These are phyloP conservation scores for Sebastes alutus DNA, from an alignment of 2,797 vertebrate genomes.

Conservation along the genomic window DNA sequence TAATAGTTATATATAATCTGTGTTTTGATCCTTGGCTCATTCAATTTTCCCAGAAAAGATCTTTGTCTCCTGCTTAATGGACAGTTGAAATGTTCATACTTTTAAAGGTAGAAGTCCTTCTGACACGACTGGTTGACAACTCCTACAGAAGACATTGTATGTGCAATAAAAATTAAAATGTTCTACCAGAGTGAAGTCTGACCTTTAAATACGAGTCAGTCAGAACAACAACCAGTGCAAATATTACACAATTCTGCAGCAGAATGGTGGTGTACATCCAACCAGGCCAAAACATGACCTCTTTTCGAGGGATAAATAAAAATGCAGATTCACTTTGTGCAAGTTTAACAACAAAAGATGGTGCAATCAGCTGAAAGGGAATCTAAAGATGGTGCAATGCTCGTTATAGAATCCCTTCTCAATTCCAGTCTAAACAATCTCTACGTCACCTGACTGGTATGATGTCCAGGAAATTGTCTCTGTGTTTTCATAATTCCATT, in stretches of 20 bases:
- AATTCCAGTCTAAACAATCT: neutral
- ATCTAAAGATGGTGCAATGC: neutral
- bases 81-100: neutral
- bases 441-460: neutral
- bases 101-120: neutral
- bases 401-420: neutral
- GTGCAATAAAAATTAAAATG: neutral
- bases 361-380: conserved; percentile 3
- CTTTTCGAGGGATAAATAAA: neutral
- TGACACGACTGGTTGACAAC: neutral
- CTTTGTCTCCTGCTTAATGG: neutral
- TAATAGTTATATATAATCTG: neutral
- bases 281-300: conserved; percentile 18
- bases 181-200: neutral
- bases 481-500: neutral
- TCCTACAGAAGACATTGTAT: neutral
- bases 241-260: neutral
- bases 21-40: neutral
- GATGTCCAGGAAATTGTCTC: neutral
- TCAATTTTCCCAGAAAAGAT: neutral
- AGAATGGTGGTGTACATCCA: neutral
- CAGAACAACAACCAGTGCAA: neutral
- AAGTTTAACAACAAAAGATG: neutral
- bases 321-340: neutral
- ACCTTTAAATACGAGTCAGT: conserved; percentile 7